Base-by-base conservation (phyloP, 2,113 vertebrate species). In the Percopsis transmontana region DNA sequence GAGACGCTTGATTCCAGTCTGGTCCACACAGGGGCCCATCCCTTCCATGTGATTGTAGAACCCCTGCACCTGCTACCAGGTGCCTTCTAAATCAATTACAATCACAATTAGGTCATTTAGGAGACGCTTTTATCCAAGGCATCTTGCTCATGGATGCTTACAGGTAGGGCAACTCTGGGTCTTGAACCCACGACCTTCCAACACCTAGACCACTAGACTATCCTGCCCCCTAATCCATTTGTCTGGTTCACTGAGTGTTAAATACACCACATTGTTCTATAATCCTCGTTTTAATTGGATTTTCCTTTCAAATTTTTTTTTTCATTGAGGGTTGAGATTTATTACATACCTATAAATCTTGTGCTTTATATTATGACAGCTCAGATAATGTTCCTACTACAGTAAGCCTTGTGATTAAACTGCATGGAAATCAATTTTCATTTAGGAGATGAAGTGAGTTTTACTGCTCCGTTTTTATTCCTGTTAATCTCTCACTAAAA, bases 61-160 rank as follows among this genome's bases (percentile, higher is more conserved):
- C 44, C 75, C 70, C 53, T 71, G 60, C 80, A 87, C 75, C 78
- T 84, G 70, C 72, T 68, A 66, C 78, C 77, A 83, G 68, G 21
- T 39, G 45, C 27, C 8, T 33, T 6, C 27, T 33, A 33, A 33
- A 33, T n/a, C n/a, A n/a, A n/a, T n/a, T n/a, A n/a, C n/a, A n/a
- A n/a, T n/a, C n/a, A n/a, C n/a, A n/a, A n/a, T n/a, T n/a, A n/a
- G n/a, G n/a, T n/a, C n/a, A n/a, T n/a, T n/a, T n/a, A n/a, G n/a
- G n/a, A n/a, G n/a, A n/a, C n/a, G n/a, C n/a, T n/a, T n/a, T n/a
- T n/a, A n/a, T n/a, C n/a, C n/a, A n/a, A n/a, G n/a, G n/a, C n/a
- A n/a, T n/a, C n/a, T n/a, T n/a, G n/a, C n/a, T n/a, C n/a, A n/a
- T n/a, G n/a, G n/a, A n/a, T n/a, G n/a, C n/a, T n/a, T n/a, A n/a